Base-by-base conservation (phyloP, 2,113 vertebrate species). In the Euleptes europaea region DNA sequence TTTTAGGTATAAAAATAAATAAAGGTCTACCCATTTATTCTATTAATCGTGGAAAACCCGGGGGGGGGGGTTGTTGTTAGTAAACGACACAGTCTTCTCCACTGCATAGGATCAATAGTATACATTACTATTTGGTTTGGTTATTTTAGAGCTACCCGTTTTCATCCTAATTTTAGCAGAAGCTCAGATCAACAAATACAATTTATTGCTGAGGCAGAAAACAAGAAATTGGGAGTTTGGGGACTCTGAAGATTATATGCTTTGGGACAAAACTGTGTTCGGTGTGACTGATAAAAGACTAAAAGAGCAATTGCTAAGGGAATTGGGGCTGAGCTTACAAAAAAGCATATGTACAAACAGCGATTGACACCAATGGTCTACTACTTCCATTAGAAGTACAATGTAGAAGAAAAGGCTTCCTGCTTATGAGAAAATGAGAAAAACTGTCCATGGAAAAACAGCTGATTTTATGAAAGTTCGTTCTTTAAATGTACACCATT, bases 181-280 rank as follows among this genome's bases (percentile, higher is more conserved):
- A 70, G 63, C 35, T 42, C 35, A 67, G 33, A 54, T 44, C 35
- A 54, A 86, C 21, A 67, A 57, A 35, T 76, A 76, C 28, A 63
- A 81, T 67, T 57, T 63, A 82, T 33, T 74, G 54, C 78, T 40
- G 33, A 86, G 71, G 57, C 44, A 54, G 63, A 67, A 80, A 54
- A 51, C 17, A 67, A 65, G 60, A 74, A 54, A 84, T 8, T 66
- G 35, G 63, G 77, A 88, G 40, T 80, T 80, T 67, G 76, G 77
- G 26, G 60, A 78, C 23, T 54, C 82, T 73, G 49, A 73, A 67
- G 67, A 84, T 78, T 72, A 75, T 60, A 80, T 88, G 76, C 70
- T 84, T 14, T 38, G 75, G 71, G 82, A 75, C 70, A 84, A 80
- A 71, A 73, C 23, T 67, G 28, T 78, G 81, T 80, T 88, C 47